A percentile compares a stretch with the other conserved stretches of the same genome.
These are phyloP conservation scores for Aix galericulata DNA, from an alignment of 2,113 vertebrate species.

Conservation along the genomic window DNA sequence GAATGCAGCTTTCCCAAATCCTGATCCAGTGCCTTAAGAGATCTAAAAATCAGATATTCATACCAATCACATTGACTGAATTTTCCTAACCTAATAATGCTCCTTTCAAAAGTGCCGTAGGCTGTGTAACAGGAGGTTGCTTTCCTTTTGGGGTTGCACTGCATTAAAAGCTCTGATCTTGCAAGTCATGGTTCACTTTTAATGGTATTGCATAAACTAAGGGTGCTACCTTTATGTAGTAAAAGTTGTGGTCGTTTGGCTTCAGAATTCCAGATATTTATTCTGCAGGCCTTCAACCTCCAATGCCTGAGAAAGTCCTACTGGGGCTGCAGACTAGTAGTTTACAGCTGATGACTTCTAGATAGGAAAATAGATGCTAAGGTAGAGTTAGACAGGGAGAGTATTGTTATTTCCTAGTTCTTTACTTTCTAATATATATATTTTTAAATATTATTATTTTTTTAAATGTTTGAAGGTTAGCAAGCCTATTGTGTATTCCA, in stretches of 20 bases:
- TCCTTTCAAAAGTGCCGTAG: neutral
- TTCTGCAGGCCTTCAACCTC: neutral
- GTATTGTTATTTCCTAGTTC: neutral
- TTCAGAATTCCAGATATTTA: neutral
- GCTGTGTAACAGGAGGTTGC: neutral
- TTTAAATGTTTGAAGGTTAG: slow-evolving; percentile 13
- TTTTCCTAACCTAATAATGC: slow-evolving; percentile 9
- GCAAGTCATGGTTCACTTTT: neutral
- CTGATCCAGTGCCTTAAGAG: neutral
- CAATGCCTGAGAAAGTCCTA: neutral
- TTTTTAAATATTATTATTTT: neutral
- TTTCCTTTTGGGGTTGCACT: neutral
- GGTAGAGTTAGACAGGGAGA: neutral
- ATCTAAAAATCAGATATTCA: slow-evolving; percentile 10
- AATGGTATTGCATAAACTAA: neutral
- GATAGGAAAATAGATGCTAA: neutral
- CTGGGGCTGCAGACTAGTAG: neutral
- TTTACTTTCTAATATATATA: neutral
- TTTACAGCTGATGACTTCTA: neutral
- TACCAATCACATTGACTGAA: neutral
- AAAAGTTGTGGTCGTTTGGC: neutral
- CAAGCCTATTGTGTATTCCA: slow-evolving; percentile 1
- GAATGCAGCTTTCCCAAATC: neutral
- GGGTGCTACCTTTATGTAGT: neutral
- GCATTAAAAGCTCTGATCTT: neutral